Conservation (phyloP, 1,140 invertebrate species). For the Copidosoma floridanum region DNA sequence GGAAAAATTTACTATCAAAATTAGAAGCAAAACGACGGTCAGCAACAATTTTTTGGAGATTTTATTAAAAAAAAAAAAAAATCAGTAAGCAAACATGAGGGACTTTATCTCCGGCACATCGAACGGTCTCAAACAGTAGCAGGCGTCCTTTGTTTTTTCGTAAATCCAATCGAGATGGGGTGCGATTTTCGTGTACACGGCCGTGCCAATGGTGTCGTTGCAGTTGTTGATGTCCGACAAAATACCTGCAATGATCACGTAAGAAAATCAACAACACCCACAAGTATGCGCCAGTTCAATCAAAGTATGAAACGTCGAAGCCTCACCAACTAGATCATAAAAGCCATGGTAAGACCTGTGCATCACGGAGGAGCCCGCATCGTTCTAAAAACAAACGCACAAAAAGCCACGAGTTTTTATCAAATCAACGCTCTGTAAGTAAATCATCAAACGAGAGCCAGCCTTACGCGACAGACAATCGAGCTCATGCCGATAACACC, state of each 20-base stretch:
- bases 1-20: no score
- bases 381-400: constrained; percentile 55
- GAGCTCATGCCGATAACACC: constrained; percentile 53
- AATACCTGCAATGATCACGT: constrained; percentile 42
- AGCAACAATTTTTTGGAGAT: no score
- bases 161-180: constrained; percentile 64
- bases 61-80: constrained; percentile 9
- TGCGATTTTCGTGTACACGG: constrained; percentile 64
- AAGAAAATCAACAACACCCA: no score
- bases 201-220: constrained; percentile 44
- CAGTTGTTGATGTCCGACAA: constrained; percentile 55
- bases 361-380: constrained; percentile 54
- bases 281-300: no score
- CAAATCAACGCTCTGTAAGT: constrained; percentile 4
- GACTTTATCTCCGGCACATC: constrained; percentile 28
- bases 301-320: no score
- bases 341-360: constrained; percentile 49
- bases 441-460: neutral
- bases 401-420: constrained; percentile 5
- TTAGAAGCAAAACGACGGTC: no score
- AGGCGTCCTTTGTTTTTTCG: constrained; percentile 58
- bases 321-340: constrained; percentile 56
- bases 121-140: constrained; percentile 55
- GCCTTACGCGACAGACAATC: constrained; percentile 55
- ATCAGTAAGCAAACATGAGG: constrained; percentile 2